Evolutionary conservation across 1,140 invertebrate genomes (phyloP).

Genomic region (Fopius arisanus): DNA sequence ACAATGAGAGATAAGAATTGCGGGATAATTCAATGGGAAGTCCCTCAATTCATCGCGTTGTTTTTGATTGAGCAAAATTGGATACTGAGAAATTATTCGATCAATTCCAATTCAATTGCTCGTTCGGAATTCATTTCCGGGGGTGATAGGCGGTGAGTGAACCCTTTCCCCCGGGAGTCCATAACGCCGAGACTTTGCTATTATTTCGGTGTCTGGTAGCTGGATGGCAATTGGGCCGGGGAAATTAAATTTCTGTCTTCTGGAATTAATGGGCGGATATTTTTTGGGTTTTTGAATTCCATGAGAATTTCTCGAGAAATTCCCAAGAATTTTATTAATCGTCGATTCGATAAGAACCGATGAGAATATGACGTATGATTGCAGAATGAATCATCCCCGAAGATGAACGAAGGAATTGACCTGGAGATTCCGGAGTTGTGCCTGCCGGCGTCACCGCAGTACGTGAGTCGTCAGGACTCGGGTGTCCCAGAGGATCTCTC

Average conservation of each 20-base stretch:
- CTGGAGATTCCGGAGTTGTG: not conserved
- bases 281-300: too few relatives aligned
- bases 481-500: constrained; percentile 55
- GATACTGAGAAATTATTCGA: not conserved
- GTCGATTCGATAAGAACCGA: too few relatives aligned
- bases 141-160: not conserved
- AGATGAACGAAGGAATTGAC: constrained; percentile 32
- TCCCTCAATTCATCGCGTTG: not conserved
- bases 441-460: constrained; percentile 30
- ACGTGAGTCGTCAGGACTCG: constrained; percentile 54
- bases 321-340: too few relatives aligned
- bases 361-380: too few relatives aligned
- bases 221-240: too few relatives aligned
- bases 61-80: not conserved
- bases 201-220: too few relatives aligned
- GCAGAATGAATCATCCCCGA: not conserved
- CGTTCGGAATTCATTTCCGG: not conserved
- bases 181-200: too few relatives aligned
- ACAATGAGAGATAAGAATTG: not conserved
- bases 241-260: too few relatives aligned
- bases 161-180: not conserved
- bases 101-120: not conserved
- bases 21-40: not conserved
- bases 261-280: too few relatives aligned
- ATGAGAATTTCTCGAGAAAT: too few relatives aligned